Conservation (phyloP, 2,888 invertebrate genomes). For the Drosophila pegasa region DNA sequence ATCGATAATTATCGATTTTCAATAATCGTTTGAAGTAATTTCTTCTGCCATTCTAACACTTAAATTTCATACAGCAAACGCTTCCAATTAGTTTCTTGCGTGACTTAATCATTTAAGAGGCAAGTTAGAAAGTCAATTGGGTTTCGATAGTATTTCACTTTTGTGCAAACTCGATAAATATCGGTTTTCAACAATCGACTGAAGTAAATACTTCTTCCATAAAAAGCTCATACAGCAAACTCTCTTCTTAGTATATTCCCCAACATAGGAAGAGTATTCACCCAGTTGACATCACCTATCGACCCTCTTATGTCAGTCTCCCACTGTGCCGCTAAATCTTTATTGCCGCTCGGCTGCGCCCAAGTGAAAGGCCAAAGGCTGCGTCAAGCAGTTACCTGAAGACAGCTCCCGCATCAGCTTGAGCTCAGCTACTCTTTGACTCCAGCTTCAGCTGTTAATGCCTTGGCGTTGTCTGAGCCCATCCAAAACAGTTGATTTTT, state of each 20-base stretch:
- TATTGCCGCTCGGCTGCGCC: constrained; percentile 30
- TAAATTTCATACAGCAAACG: too few species aligned
- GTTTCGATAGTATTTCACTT: neutral
- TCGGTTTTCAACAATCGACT: too few species aligned
- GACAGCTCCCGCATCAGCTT: neutral
- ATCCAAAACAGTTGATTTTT: constrained; percentile 12
- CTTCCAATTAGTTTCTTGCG: too few species aligned
- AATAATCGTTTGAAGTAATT: too few species aligned
- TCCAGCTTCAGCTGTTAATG: neutral
- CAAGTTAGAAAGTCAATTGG: too few species aligned
- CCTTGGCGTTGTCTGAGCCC: neutral
- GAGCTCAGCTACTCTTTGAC: neutral
- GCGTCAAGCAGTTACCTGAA: neutral
- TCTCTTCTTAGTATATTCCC: too few species aligned
- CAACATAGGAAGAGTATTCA: neutral
- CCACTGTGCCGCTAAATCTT: constrained; percentile 21
- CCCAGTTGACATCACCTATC: neutral
- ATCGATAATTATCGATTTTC: too few species aligned
- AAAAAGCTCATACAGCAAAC: too few species aligned
- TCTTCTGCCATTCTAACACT: too few species aligned
- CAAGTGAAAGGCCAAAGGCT: constrained; percentile 70
- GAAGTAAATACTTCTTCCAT: too few species aligned
- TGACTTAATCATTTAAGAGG: too few species aligned
- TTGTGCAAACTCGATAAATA: neutral
- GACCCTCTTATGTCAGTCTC: neutral